A percentile compares a stretch with the other conserved stretches of the same genome.
Conservation (phyloP, 2,113 vertebrate genomes). For the Orycteropus afer region DNA sequence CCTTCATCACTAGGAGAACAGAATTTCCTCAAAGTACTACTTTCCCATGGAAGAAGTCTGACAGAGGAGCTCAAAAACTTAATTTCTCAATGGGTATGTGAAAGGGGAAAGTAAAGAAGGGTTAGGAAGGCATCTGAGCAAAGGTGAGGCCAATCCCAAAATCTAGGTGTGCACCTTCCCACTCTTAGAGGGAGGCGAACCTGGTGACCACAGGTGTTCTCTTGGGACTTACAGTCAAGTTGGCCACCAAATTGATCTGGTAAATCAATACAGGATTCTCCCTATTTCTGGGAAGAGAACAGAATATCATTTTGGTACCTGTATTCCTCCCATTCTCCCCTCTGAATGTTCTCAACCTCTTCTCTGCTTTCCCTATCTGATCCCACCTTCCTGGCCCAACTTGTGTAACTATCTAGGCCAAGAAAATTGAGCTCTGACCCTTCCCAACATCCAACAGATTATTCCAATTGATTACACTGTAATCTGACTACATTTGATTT, state of each 20-base stretch:
- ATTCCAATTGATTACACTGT: neutral
- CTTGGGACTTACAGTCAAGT: neutral
- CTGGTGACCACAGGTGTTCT: neutral
- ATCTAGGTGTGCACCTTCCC: neutral
- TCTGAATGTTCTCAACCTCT: neutral
- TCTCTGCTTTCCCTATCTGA: neutral
- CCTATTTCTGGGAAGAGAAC: neutral
- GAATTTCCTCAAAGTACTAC: neutral
- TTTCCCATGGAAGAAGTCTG: neutral
- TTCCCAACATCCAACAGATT: neutral
- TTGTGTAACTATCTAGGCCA: neutral
- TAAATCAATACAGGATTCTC: neutral
- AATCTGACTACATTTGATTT: neutral
- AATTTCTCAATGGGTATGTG: neutral
- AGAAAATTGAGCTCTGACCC: neutral
- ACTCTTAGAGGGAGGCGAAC: neutral
- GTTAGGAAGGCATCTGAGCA: neutral
- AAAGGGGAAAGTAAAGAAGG: neutral
- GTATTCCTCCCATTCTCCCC: neutral
- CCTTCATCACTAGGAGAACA: neutral
- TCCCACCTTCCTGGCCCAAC: neutral
- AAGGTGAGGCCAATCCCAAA: neutral
- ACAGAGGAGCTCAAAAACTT: neutral
- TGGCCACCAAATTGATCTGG: neutral
- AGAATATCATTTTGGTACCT: neutral